phyloP scores from a whole-genome alignment of 2,888 invertebrate genomes.

The Tachystola acroxantha region DNA sequence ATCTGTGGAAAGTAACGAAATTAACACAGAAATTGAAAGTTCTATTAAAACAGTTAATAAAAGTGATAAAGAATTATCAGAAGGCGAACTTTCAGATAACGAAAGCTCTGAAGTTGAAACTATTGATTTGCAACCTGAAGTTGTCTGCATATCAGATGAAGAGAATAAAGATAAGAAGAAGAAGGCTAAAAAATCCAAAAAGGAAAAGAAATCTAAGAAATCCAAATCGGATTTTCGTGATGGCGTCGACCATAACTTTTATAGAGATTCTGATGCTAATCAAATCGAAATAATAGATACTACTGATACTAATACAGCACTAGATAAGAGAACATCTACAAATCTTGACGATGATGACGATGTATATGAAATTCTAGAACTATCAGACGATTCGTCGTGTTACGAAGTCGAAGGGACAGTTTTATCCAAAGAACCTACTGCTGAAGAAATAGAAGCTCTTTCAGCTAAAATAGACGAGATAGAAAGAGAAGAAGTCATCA shows the following conservation, averaged over 20 bases:
- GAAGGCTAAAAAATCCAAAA: slow-evolving; percentile 56
- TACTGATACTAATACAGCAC: slow-evolving; percentile 6
- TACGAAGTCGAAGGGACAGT: slow-evolving; percentile 56
- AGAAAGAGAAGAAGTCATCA: slow-evolving; percentile 45
- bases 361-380: slow-evolving; percentile 51
- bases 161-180: slow-evolving; percentile 24
- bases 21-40: neutral
- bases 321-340: slow-evolving; percentile 6
- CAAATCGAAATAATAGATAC: slow-evolving; percentile 5
- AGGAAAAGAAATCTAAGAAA: slow-evolving; percentile 57
- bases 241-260: slow-evolving; percentile 47
- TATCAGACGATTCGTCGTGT: slow-evolving; percentile 59
- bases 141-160: slow-evolving; percentile 74
- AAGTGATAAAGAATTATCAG: slow-evolving; percentile 40
- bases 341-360: slow-evolving; percentile 22
- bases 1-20: slow-evolving; percentile 4
- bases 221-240: slow-evolving; percentile 56
- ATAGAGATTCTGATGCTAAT: slow-evolving; percentile 25
- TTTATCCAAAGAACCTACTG: slow-evolving; percentile 63
- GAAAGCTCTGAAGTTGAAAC: slow-evolving; percentile 57
- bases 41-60: slow-evolving; percentile 8
- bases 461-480: slow-evolving; percentile 71
- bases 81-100: slow-evolving; percentile 50
- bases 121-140: slow-evolving; percentile 54
- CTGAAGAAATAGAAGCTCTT: slow-evolving; percentile 61